These are phyloP conservation scores for Leptoteleia sp. DNA, from an alignment of 1,140 invertebrate genomes.

Conservation along the genomic window DNA sequence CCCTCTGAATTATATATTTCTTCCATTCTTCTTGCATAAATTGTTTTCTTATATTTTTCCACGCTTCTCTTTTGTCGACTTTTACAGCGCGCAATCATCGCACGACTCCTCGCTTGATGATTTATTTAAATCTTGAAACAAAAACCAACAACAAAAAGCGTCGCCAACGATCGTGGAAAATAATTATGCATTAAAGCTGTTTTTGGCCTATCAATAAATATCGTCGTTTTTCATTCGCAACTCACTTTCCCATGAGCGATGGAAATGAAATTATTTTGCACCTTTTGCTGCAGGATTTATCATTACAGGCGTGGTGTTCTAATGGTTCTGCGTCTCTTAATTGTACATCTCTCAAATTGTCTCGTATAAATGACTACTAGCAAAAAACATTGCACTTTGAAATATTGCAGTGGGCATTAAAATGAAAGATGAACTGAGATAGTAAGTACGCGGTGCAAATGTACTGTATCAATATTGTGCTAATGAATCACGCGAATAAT, in stretches of 20 bases:
- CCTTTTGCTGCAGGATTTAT: no score
- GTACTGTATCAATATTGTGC: constrained; percentile 40
- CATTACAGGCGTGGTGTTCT: no score
- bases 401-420: constrained; percentile 26
- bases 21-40: constrained; percentile 36
- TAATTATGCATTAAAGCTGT: no score
- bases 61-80: neutral
- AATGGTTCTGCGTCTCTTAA: no score
- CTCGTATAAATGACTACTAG: constrained; percentile 8
- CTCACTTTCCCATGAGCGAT: no score
- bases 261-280: no score
- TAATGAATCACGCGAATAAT: constrained; percentile 28
- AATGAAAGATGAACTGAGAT: constrained; percentile 32
- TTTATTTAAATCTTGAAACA: no score
- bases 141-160: no score
- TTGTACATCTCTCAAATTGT: neutral
- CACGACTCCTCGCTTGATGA: no score
- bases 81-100: constrained; percentile 1
- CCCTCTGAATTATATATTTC: constrained; percentile 50
- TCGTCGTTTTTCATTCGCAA: no score
- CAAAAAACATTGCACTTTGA: constrained; percentile 25
- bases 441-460: constrained; percentile 27
- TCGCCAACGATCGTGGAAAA: no score
- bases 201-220: no score
- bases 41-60: constrained; percentile 22